These are phyloP conservation scores for Erpornis zantholeuca DNA, from an alignment of 2,113 vertebrate genomes.

Conservation along the genomic window DNA sequence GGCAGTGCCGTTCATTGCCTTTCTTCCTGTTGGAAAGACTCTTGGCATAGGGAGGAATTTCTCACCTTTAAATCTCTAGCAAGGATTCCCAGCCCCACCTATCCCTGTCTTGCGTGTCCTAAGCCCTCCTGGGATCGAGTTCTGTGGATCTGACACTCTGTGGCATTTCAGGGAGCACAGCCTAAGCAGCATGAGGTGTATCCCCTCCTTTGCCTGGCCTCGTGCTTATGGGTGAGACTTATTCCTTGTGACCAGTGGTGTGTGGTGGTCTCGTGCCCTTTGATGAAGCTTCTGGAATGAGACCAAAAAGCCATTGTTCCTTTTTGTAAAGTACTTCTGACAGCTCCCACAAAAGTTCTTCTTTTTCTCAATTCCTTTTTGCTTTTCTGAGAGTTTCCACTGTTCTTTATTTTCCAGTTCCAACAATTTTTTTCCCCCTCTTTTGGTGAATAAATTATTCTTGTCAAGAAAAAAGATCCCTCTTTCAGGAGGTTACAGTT, in stretches of 20 bases:
- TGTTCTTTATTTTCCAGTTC: neutral
- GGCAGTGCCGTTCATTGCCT: neutral
- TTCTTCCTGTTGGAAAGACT: neutral
- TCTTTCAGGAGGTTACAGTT: neutral
- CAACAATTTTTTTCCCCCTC: neutral
- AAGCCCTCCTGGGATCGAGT: neutral
- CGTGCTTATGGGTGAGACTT: neutral
- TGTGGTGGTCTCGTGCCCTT: neutral
- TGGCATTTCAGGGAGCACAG: neutral
- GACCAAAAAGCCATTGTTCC: conserved; percentile 14
- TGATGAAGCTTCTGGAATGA: conserved; percentile 7
- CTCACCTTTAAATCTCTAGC: neutral
- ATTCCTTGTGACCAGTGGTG: neutral
- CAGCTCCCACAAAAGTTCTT: neutral
- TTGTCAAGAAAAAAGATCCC: neutral
- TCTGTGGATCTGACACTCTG: neutral
- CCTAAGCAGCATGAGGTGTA: rapidly evolving
- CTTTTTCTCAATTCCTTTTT: conserved; percentile 20
- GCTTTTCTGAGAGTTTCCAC: conserved; percentile 4
- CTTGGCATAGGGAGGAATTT: neutral
- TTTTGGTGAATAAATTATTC: neutral
- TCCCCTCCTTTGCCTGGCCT: neutral
- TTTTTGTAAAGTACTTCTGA: neutral
- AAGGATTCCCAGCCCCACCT: neutral
- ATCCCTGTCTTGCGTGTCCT: rapidly evolving